Percentiles rank a stretch among this genome's conserved stretches.
Evolutionary conservation across 1,140 invertebrate species (phyloP).

Genomic region (Pemphigus obesinymphae): DNA sequence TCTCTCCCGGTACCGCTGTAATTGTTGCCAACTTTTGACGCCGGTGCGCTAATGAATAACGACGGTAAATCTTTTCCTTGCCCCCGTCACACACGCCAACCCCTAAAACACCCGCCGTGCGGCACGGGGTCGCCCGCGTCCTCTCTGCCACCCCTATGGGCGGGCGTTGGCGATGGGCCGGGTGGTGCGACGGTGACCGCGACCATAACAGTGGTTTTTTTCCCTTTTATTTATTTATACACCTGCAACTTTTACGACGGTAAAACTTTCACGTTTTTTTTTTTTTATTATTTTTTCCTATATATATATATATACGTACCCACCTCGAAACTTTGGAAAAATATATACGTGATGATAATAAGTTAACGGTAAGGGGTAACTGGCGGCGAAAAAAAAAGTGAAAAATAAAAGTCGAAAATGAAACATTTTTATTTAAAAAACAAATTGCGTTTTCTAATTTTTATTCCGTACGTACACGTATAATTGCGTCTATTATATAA

Average conservation of each 20-base stretch:
- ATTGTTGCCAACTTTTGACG: slow-evolving; percentile 39
- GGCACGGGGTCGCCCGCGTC: background rate
- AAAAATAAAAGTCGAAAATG: background rate
- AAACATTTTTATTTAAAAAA: background rate
- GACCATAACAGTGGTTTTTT: background rate
- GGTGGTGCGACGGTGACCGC: no score
- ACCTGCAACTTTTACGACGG: slow-evolving; percentile 23
- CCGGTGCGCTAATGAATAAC: slow-evolving; percentile 33
- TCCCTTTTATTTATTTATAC: background rate
- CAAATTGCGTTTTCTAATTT: background rate
- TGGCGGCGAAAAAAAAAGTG: background rate
- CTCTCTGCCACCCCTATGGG: no score
- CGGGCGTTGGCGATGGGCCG: background rate
- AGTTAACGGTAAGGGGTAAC: background rate
- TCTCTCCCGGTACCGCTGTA: background rate
- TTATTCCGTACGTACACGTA: background rate
- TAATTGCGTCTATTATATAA: no score
- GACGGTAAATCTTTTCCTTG: slow-evolving; percentile 33
- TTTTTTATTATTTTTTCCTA: background rate
- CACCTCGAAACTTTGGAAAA: slow-evolving; percentile 12
- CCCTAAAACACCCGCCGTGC: background rate
- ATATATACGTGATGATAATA: slow-evolving; percentile 31
- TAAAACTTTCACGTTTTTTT: slow-evolving; percentile 26
- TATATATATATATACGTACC: no score
- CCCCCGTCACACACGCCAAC: background rate